Percentiles rank a stretch among this genome's conserved stretches.
These are phyloP conservation scores for Bettongia penicillata DNA, from an alignment of 2,113 vertebrate genomes.

Conservation along the genomic window DNA sequence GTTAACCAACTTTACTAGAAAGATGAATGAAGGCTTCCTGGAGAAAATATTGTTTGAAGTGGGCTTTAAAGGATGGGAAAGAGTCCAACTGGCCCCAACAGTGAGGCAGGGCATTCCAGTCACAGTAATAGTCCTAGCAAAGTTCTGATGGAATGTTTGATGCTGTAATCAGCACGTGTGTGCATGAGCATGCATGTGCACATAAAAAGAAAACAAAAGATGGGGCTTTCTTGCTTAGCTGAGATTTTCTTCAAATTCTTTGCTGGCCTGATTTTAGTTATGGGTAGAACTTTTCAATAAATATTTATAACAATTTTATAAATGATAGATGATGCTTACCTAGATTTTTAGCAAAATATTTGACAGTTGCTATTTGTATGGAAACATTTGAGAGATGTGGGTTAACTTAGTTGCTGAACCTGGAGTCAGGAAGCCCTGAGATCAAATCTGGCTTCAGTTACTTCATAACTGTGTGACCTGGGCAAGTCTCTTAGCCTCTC, in stretches of 20 bases:
- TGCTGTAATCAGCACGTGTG: not conserved
- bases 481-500: not conserved
- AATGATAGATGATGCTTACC: not conserved
- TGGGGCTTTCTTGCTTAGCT: not conserved
- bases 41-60: not conserved
- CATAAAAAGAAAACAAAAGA: not conserved
- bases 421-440: not conserved
- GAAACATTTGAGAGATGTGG: not conserved
- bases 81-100: not conserved
- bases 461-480: not conserved
- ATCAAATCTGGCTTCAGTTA: not conserved
- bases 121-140: not conserved
- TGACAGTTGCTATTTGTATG: not conserved
- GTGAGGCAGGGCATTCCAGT: not conserved
- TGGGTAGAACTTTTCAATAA: conserved; percentile 46
- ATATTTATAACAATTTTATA: not conserved
- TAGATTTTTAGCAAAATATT: not conserved
- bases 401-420: not conserved
- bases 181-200: not conserved
- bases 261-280: conserved; percentile 22
- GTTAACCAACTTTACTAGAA: not conserved
- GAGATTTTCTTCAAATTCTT: conserved; percentile 32
- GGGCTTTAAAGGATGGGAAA: conserved; percentile 2
- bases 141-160: not conserved
- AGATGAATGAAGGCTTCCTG: not conserved